Percentiles rank a stretch among this genome's conserved stretches.
Conservation (phyloP, 2,797 vertebrate genomes). For the Sphaeramia orbicularis region DNA sequence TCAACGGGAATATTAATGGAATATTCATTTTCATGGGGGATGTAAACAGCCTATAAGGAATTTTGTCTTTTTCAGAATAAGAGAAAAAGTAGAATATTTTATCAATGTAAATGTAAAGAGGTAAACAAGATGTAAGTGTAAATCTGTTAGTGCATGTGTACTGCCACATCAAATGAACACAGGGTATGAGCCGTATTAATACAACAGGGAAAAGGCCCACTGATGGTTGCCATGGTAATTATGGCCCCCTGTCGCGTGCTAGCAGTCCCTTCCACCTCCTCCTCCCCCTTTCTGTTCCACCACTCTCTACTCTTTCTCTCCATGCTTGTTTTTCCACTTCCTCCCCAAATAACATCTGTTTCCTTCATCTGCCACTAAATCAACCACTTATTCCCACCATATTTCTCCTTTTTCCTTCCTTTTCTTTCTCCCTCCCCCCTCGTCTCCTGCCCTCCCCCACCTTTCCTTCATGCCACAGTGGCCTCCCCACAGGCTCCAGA, state of each 20-base stretch:
- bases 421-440: neutral
- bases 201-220: constrained; percentile 61
- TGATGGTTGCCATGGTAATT: constrained; percentile 79
- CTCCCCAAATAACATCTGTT: constrained; percentile 4
- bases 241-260: constrained; percentile 53
- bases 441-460: constrained; percentile 28
- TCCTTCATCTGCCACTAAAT: constrained; percentile 14
- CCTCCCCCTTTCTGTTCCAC: constrained; percentile 22
- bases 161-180: constrained; percentile 4
- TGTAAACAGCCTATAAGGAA: too few relatives aligned
- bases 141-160: neutral
- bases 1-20: too few relatives aligned
- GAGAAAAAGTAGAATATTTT: too few relatives aligned
- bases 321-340: constrained; percentile 1
- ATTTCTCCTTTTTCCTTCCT: constrained; percentile 1
- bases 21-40: too few relatives aligned
- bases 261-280: constrained; percentile 41
- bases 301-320: constrained; percentile 26
- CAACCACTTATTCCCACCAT: neutral
- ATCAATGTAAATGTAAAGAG: too few relatives aligned
- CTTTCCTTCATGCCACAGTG: constrained; percentile 64
- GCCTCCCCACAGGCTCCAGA: constrained; percentile 57
- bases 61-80: too few relatives aligned
- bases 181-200: constrained; percentile 38
- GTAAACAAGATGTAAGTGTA: constrained; percentile 1